phyloP scores from a whole-genome alignment of 2,888 invertebrate species.

The Stenoptilia bipunctidactyla region DNA sequence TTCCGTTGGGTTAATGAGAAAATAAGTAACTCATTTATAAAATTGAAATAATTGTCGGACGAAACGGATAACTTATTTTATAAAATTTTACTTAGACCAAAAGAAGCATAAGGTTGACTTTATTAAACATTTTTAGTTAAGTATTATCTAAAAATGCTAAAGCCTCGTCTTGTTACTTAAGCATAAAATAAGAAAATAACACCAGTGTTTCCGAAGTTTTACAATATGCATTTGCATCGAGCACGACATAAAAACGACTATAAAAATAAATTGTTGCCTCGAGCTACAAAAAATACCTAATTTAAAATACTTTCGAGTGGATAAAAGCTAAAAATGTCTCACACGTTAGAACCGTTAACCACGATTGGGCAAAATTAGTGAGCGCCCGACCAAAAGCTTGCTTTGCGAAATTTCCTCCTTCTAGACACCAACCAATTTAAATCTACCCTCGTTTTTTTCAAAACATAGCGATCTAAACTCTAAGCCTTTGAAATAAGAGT shows the following conservation, averaged over 20 bases:
- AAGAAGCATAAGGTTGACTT: too few species aligned
- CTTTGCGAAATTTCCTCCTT: constrained; percentile 54
- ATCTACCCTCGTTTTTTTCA: constrained; percentile 13
- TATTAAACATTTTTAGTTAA: too few species aligned
- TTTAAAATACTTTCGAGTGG: constrained; percentile 22
- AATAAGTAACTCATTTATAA: too few species aligned
- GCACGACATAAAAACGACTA: neutral
- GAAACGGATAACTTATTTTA: too few species aligned
- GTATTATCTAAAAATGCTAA: too few species aligned
- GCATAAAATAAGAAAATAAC: too few species aligned
- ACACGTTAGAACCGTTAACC: constrained; percentile 44
- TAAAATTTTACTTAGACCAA: too few species aligned
- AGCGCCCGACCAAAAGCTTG: constrained; percentile 54
- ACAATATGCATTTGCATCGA: too few species aligned
- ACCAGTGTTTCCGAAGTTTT: too few species aligned
- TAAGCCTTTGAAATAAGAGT: constrained; percentile 25
- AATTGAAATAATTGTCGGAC: too few species aligned
- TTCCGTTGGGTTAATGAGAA: too few species aligned
- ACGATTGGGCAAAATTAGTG: constrained; percentile 63
- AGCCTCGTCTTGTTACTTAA: too few species aligned
- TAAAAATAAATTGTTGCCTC: neutral
- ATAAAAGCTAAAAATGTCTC: constrained; percentile 42
- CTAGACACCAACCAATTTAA: constrained; percentile 24
- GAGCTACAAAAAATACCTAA: constrained; percentile 15
- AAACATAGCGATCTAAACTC: constrained; percentile 29